Percentiles rank a stretch among this genome's conserved stretches.
These are phyloP conservation scores for Rambutsinella grinnellia DNA, from an alignment of 2,888 invertebrate species.

Conservation along the genomic window DNA sequence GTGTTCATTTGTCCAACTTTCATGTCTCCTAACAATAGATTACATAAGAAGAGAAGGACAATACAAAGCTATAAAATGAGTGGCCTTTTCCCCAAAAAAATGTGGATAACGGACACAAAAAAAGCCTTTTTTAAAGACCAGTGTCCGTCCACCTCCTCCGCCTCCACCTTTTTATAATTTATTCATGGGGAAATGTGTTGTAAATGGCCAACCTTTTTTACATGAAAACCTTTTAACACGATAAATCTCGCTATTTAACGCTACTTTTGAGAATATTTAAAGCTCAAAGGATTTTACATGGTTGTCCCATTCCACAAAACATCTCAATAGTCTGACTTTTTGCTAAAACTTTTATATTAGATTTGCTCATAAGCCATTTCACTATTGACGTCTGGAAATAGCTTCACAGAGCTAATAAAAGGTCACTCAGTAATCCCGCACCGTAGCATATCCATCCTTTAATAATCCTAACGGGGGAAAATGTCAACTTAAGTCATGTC, in stretches of 20 bases:
- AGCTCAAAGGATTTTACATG: slow-evolving; percentile 26
- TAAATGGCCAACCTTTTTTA: background rate
- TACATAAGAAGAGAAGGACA: slow-evolving; percentile 38
- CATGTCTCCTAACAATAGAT: slow-evolving; percentile 27
- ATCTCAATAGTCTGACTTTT: slow-evolving; percentile 19
- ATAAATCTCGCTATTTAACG: slow-evolving; percentile 28
- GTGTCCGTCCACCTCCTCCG: background rate
- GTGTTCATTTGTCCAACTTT: slow-evolving; percentile 40
- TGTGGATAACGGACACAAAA: no score
- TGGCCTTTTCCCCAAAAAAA: background rate
- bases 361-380: background rate
- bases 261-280: slow-evolving; percentile 10
- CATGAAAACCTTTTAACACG: background rate
- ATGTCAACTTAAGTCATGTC: background rate
- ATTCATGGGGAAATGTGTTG: no score
- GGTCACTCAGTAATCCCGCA: no score
- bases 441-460: background rate
- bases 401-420: no score
- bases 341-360: background rate
- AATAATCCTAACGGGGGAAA: background rate
- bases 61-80: background rate
- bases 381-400: background rate
- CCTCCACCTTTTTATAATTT: background rate
- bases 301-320: slow-evolving; percentile 15
- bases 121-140: background rate